Percentiles rank a stretch among this genome's conserved stretches.
These are phyloP conservation scores for Eulimnadia texana DNA, from an alignment of 1,140 invertebrate species.

Conservation along the genomic window DNA sequence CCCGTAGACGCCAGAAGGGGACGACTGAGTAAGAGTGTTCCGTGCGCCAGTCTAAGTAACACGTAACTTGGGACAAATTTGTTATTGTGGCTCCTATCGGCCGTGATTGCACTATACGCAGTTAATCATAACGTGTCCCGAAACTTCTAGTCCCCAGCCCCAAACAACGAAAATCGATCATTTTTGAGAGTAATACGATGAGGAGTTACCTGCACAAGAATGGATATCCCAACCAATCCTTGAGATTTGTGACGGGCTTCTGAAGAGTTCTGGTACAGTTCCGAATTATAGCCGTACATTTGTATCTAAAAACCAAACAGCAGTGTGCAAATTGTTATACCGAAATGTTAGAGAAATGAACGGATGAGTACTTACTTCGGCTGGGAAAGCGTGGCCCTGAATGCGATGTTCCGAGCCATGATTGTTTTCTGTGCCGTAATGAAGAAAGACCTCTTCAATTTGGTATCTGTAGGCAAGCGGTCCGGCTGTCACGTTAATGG, in stretches of 20 bases:
- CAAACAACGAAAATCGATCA: not conserved
- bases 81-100: not conserved
- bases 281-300: slow-evolving; percentile 86
- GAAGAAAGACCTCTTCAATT: slow-evolving; percentile 78
- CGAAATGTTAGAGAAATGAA: too few relatives aligned
- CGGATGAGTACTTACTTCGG: slow-evolving; percentile 49
- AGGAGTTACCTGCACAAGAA: slow-evolving; percentile 79
- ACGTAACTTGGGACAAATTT: not conserved
- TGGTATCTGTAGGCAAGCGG: slow-evolving; percentile 90
- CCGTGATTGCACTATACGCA: not conserved
- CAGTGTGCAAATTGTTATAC: too few relatives aligned
- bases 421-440: slow-evolving; percentile 70
- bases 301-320: slow-evolving; percentile 81
- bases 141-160: not conserved
- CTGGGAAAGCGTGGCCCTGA: slow-evolving; percentile 78
- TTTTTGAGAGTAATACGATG: too few relatives aligned
- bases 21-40: not conserved
- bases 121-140: not conserved
- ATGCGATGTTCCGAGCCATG: slow-evolving; percentile 81
- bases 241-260: slow-evolving; percentile 75
- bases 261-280: slow-evolving; percentile 79
- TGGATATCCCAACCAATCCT: slow-evolving; percentile 72
- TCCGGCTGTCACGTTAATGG: slow-evolving; percentile 69
- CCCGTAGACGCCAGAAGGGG: not conserved
- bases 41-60: not conserved